Percentiles rank a stretch among this genome's conserved stretches.
These are phyloP conservation scores for Enteromius fasciolatus DNA, from an alignment of 2,797 vertebrate genomes.

Conservation along the genomic window DNA sequence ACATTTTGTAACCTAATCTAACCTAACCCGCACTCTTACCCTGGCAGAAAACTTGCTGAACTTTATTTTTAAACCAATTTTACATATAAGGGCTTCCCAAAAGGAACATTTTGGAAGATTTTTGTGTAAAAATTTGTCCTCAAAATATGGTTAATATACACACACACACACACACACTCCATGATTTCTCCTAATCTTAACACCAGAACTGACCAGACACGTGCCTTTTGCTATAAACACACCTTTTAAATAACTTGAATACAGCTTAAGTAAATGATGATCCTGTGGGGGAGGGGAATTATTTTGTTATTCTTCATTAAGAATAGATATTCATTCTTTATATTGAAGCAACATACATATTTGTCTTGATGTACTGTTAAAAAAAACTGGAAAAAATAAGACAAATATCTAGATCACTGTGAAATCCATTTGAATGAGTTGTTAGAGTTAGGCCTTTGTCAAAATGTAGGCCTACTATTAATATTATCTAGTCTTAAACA, in stretches of 20 bases:
- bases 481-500: neutral
- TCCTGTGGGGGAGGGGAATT: neutral
- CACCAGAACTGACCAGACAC: slow-evolving; percentile 23
- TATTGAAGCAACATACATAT: neutral
- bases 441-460: neutral
- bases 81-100: neutral
- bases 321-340: neutral
- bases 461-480: neutral
- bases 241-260: slow-evolving; percentile 1
- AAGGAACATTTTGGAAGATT: neutral
- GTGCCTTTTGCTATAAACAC: neutral
- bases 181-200: neutral
- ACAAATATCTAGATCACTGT: neutral
- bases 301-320: neutral
- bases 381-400: neutral
- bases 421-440: neutral
- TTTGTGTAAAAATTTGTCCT: neutral
- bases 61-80: neutral
- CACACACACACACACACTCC: neutral
- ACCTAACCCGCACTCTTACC: neutral
- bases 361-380: neutral
- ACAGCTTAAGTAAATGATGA: neutral
- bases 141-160: neutral
- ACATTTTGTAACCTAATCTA: neutral
- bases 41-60: neutral